Conservation (phyloP, 2,113 vertebrate genomes). For the Cyanoderma ruficeps region DNA sequence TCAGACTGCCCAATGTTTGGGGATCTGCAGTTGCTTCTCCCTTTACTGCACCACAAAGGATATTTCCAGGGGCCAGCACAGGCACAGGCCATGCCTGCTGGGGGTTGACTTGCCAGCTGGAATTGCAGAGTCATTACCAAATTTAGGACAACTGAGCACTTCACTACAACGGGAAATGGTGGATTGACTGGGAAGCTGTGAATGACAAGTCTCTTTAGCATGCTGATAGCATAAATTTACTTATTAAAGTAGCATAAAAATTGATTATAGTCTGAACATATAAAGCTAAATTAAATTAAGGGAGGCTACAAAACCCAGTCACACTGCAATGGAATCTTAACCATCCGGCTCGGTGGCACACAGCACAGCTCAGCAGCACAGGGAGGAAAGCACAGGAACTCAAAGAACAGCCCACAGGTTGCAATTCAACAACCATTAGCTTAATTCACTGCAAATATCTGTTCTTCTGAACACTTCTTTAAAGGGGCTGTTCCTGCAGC, state of each 20-base stretch:
- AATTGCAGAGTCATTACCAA: not conserved
- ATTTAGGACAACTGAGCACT: not conserved
- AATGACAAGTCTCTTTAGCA: conserved; percentile 39
- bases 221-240: conserved; percentile 43
- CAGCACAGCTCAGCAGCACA: rapidly evolving
- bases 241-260: conserved; percentile 65
- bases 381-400: not conserved
- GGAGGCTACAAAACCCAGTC: conserved; percentile 9
- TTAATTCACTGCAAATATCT: not conserved
- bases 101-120: not conserved
- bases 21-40: not conserved
- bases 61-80: not conserved
- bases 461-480: not conserved
- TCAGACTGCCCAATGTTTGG: not conserved
- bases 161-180: conserved; percentile 6
- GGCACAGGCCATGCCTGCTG: not conserved
- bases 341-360: not conserved
- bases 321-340: not conserved
- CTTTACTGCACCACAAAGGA: not conserved
- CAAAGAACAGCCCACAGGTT: not conserved
- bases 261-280: conserved; percentile 50
- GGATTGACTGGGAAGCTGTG: conserved; percentile 18
- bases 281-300: conserved; percentile 57
- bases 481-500: not conserved
- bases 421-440: not conserved